Conservation (phyloP, 2,888 invertebrate species). For the Tricholauxania praeusta region DNA sequence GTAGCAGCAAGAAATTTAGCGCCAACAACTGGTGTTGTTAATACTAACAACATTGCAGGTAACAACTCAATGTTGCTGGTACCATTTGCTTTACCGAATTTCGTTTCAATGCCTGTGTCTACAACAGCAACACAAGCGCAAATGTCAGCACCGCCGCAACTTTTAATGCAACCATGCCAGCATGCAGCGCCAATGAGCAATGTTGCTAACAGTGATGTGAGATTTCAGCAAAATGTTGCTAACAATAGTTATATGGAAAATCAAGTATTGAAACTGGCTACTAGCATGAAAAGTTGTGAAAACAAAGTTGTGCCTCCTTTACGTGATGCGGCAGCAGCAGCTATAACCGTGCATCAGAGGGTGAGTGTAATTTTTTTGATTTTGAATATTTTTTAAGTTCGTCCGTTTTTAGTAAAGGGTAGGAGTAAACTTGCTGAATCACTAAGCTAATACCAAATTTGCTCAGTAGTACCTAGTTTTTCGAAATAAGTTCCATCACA, state of each 20-base stretch:
- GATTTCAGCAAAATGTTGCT: not conserved
- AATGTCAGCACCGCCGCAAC: slow-evolving; percentile 40
- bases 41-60: not conserved
- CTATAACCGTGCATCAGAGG: slow-evolving; percentile 58
- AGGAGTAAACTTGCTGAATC: no score
- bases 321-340: slow-evolving; percentile 51
- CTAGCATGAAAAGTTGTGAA: slow-evolving; percentile 9
- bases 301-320: slow-evolving; percentile 49
- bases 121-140: slow-evolving; percentile 16
- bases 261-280: not conserved
- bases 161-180: slow-evolving; percentile 14
- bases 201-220: slow-evolving; percentile 17
- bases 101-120: slow-evolving; percentile 38
- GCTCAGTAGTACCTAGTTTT: no score
- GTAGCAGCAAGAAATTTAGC: not conserved
- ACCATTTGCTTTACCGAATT: slow-evolving; percentile 58
- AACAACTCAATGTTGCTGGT: slow-evolving; percentile 58
- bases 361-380: slow-evolving; percentile 52
- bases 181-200: not conserved
- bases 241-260: not conserved
- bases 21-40: slow-evolving; percentile 9
- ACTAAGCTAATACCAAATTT: no score
- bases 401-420: no score
- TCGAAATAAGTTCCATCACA: no score
- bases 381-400: not conserved